Percentiles rank a stretch among this genome's conserved stretches.
These are phyloP conservation scores for Hypselothyrea guttata DNA, from an alignment of 2,888 invertebrate genomes.

Conservation along the genomic window DNA sequence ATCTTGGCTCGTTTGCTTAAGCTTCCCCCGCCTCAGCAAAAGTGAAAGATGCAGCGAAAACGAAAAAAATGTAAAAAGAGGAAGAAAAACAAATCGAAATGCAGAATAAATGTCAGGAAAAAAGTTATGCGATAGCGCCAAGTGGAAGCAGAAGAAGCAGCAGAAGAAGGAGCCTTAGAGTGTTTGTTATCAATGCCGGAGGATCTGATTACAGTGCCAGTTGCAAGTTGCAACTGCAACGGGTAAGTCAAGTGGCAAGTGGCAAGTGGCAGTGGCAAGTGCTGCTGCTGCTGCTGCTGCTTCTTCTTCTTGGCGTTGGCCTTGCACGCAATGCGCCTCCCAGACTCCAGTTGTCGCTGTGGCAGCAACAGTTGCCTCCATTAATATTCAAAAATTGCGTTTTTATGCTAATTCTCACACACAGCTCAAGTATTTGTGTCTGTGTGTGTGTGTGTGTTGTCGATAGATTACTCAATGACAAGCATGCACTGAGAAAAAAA, in stretches of 20 bases:
- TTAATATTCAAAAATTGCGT: slow-evolving; percentile 82
- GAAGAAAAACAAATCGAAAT: slow-evolving; percentile 28
- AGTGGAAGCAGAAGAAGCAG: slow-evolving; percentile 10
- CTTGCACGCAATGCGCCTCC: slow-evolving; percentile 62
- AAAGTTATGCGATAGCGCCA: slow-evolving; percentile 52
- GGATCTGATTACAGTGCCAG: slow-evolving; percentile 75
- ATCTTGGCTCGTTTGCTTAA: slow-evolving; percentile 10
- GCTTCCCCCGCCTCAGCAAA: too few relatives aligned
- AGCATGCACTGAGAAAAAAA: too few relatives aligned
- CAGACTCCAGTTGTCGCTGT: slow-evolving; percentile 50
- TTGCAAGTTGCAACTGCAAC: slow-evolving; percentile 28
- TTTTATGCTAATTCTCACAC: slow-evolving; percentile 81
- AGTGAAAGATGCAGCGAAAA: slow-evolving; percentile 7
- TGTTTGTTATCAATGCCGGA: slow-evolving; percentile 69
- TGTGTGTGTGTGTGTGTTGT: slow-evolving; percentile 52
- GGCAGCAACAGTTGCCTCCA: slow-evolving; percentile 29
- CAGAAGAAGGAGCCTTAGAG: slow-evolving; percentile 10
- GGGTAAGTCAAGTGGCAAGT: slow-evolving; percentile 67
- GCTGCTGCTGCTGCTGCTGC: slow-evolving; percentile 8
- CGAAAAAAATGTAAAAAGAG: slow-evolving; percentile 44
- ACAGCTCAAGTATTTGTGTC: slow-evolving; percentile 7
- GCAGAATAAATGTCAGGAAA: slow-evolving; percentile 9
- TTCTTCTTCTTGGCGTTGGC: slow-evolving; percentile 16
- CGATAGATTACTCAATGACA: slow-evolving; percentile 81
- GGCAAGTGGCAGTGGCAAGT: slow-evolving; percentile 54